phyloP scores from a whole-genome alignment of 2,113 vertebrate genomes.

The Hucho hucho region DNA sequence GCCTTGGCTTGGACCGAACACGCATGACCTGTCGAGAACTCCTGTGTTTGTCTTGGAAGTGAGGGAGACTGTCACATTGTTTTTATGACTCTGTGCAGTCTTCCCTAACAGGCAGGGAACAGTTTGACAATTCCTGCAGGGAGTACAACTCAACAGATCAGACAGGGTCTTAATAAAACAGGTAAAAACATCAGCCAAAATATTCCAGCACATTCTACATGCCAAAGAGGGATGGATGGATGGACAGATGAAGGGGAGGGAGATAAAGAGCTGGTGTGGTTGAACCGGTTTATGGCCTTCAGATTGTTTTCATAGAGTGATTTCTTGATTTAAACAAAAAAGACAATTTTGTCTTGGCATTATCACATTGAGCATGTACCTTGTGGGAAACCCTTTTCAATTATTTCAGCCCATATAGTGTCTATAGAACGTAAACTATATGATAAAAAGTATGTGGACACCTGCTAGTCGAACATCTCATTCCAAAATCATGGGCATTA shows the following conservation, averaged over 20 bases:
- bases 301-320: slow-evolving; percentile 46
- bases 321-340: slow-evolving; percentile 47
- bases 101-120: slow-evolving; percentile 53
- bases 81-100: slow-evolving; percentile 39
- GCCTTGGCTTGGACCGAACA: slow-evolving; percentile 45
- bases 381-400: slow-evolving; percentile 44
- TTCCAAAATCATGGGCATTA: too few species aligned
- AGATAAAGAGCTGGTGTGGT: slow-evolving; percentile 39
- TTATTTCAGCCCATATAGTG: slow-evolving; percentile 10
- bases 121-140: slow-evolving; percentile 46
- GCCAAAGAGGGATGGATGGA: slow-evolving; percentile 35
- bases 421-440: background rate
- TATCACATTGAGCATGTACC: slow-evolving; percentile 54
- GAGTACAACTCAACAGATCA: slow-evolving; percentile 33
- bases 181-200: slow-evolving; percentile 45
- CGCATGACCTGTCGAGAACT: slow-evolving; percentile 32
- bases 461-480: too few species aligned
- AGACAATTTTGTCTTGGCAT: slow-evolving; percentile 44
- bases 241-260: slow-evolving; percentile 24
- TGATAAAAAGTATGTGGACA: too few species aligned
- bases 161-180: slow-evolving; percentile 54
- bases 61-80: slow-evolving; percentile 38
- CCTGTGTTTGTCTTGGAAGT: slow-evolving; percentile 64
- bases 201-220: slow-evolving; percentile 26
- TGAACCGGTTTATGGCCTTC: slow-evolving; percentile 59